Percentiles rank a stretch among this genome's conserved stretches.
Evolutionary conservation across 2,888 invertebrate species (phyloP).

Genomic region (Athrips mouffetella): DNA sequence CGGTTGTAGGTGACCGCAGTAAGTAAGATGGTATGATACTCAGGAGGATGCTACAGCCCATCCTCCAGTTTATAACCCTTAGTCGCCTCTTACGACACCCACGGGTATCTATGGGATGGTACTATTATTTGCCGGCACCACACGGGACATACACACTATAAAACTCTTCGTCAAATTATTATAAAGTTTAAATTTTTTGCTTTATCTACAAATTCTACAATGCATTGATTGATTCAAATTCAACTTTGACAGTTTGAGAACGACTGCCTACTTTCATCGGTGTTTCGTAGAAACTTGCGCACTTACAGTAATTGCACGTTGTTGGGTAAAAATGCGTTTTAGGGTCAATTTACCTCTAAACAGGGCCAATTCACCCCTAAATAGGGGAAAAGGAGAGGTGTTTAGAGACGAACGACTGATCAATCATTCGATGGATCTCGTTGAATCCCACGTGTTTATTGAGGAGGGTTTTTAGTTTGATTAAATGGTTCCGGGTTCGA

Average conservation of each 20-base stretch:
- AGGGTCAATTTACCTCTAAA: slow-evolving; percentile 39
- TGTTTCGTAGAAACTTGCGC: slow-evolving; percentile 44
- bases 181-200: no score
- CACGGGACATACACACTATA: no score
- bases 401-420: slow-evolving; percentile 22
- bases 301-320: slow-evolving; percentile 56
- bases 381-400: slow-evolving; percentile 27
- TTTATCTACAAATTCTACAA: no score
- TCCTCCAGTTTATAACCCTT: no score
- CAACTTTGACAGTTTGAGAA: not conserved
- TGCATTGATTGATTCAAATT: not conserved
- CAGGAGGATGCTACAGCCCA: no score
- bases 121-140: no score
- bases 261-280: slow-evolving; percentile 20
- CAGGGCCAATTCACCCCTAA: slow-evolving; percentile 40
- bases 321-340: slow-evolving; percentile 36
- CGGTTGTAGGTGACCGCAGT: no score
- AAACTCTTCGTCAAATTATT: no score
- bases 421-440: slow-evolving; percentile 48
- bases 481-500: slow-evolving; percentile 31
- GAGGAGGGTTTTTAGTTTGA: slow-evolving; percentile 43
- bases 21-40: no score
- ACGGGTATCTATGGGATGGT: no score
- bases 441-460: slow-evolving; percentile 15
- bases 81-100: no score